Base-by-base conservation (phyloP, 2,113 vertebrate genomes). In the Acrocephalus kingi region DNA sequence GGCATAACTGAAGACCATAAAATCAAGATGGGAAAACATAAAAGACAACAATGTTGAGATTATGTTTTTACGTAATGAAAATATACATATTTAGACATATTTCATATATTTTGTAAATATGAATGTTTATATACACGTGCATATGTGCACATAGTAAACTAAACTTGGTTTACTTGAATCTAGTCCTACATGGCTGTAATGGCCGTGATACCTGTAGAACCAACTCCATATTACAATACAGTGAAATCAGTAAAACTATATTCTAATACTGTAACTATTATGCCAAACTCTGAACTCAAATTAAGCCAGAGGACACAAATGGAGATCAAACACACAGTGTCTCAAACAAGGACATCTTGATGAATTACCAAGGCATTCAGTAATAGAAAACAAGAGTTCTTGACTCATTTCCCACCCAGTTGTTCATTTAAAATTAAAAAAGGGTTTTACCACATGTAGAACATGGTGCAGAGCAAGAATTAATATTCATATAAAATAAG, bases 71-170 rank as follows among this genome's bases (percentile, higher is more conserved):
- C 0, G 2, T n/a, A 66, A 69, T 24, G 27, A 69, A 78, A 77
- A 79, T 11, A 55, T 4, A 31, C 2, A 1, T 39, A 43, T 72
- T 52, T 20, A 61, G 10, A 33, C 4, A 23, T 7, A 64, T 3
- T 11, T 72, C 7, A 27, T 35, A 35, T 15, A 25, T 18, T 9
- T 14, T 4, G 5, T 41, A 33, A 41, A 87, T 46, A 37, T 10
- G 7, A n/a, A 39, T 1, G 0, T 31, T 58, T 56, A 55, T 23
- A 30, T 4, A 28, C 9, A 89, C 5, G 28, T 6, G 27, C 3
- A 41, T 8, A 28, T 0, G 2, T 22, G 21, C 5, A 56, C 28
- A 58, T 0, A 37, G 6, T 22, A 46, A 63, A 22, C 17, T 37
- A 22, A 68, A 61, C 9, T 48, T 87, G 15, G 4, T 88, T 74